Conservation (phyloP, 2,113 vertebrate species). For the Chelonoidis abingdonii region DNA sequence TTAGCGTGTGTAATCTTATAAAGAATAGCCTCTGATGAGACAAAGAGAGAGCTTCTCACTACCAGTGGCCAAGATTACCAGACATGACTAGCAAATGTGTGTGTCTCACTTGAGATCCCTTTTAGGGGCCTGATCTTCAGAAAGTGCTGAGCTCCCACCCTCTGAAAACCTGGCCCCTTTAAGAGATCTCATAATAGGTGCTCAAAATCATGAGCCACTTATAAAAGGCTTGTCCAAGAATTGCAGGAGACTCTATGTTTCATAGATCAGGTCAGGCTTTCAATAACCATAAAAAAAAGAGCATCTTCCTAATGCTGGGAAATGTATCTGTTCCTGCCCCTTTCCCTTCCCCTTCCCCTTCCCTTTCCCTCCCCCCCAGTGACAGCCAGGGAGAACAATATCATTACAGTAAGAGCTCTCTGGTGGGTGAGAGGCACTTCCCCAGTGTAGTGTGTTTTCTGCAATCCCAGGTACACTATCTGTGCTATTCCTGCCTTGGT, state of each 20-base stretch:
- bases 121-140: not conserved
- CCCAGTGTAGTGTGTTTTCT: not conserved
- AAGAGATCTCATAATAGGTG: not conserved
- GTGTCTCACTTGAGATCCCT: not conserved
- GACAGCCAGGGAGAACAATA: too few species aligned
- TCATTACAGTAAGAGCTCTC: not conserved
- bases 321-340: rapidly evolving
- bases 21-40: not conserved
- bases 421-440: not conserved
- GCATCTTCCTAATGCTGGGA: not conserved
- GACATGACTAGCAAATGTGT: not conserved
- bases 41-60: not conserved
- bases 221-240: not conserved
- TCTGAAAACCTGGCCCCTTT: not conserved
- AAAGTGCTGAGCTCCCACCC: rapidly evolving
- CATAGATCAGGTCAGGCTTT: not conserved
- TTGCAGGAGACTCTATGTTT: not conserved
- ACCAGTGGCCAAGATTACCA: not conserved
- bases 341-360: too few species aligned
- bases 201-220: not conserved
- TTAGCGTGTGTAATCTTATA: not conserved
- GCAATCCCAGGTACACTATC: not conserved
- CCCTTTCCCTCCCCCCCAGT: rapidly evolving
- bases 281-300: not conserved
- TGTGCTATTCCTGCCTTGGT: not conserved